Percentiles rank a stretch among this genome's conserved stretches.
Evolutionary conservation across 2,888 invertebrate species (phyloP).

Genomic region (Omphaloscelis lunosa): DNA sequence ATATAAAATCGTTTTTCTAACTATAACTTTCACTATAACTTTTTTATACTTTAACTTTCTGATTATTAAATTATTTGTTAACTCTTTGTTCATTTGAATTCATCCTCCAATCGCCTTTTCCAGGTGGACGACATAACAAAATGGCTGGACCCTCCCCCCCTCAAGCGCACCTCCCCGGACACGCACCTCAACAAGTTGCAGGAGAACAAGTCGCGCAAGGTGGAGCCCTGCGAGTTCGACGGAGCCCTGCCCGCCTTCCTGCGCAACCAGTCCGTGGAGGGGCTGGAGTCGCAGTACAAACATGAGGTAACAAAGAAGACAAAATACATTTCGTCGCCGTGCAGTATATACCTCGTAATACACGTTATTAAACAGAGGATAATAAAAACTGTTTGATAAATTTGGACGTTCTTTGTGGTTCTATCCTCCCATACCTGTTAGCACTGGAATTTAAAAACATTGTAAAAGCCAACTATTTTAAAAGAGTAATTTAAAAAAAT

Average conservation of each 20-base stretch:
- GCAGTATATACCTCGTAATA: not conserved
- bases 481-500: too few species aligned
- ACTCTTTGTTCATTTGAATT: not conserved
- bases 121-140: constrained; percentile 87
- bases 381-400: not conserved
- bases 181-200: constrained; percentile 74
- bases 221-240: constrained; percentile 60
- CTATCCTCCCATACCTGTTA: not conserved
- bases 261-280: constrained; percentile 87
- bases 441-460: too few species aligned
- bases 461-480: too few species aligned
- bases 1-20: too few species aligned
- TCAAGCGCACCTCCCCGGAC: constrained; percentile 80
- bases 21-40: too few species aligned
- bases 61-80: not conserved
- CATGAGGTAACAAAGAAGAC: constrained; percentile 57
- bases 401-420: not conserved
- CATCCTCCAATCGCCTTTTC: not conserved
- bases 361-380: not conserved
- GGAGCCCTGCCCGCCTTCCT: constrained; percentile 80
- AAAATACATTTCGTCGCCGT: too few species aligned
- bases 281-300: constrained; percentile 79
- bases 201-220: constrained; percentile 70
- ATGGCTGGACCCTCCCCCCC: constrained; percentile 85
- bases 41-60: too few species aligned